These are phyloP conservation scores for Mormyrops boulengeri DNA, from an alignment of 2,797 vertebrate genomes.

Conservation along the genomic window DNA sequence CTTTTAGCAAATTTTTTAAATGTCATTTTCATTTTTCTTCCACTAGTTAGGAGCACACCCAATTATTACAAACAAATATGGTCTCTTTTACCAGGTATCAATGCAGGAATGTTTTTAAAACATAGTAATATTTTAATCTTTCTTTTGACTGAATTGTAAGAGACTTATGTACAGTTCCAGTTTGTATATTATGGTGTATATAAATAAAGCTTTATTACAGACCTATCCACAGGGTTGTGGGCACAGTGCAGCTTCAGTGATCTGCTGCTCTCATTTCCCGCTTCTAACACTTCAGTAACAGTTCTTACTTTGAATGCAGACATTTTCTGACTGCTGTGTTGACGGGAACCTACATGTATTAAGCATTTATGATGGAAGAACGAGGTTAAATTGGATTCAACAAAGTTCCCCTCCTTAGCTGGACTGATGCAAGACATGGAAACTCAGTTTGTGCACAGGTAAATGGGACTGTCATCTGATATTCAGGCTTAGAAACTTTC, in stretches of 20 bases:
- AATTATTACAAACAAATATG: conserved; percentile 18
- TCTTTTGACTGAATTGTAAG: conserved; percentile 55
- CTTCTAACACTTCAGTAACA: background rate
- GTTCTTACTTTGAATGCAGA: background rate
- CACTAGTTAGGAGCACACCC: conserved; percentile 24
- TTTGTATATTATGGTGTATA: conserved; percentile 61
- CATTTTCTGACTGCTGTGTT: background rate
- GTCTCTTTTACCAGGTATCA: conserved; percentile 33
- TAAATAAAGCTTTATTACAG: conserved; percentile 53
- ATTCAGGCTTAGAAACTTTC: background rate
- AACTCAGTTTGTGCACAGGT: background rate
- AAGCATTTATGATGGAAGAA: background rate
- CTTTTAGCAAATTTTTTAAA: conserved; percentile 20
- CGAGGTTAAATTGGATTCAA: background rate
- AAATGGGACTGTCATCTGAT: background rate
- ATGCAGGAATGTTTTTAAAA: conserved; percentile 33
- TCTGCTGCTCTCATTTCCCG: background rate
- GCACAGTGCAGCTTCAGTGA: background rate
- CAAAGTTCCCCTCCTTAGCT: background rate
- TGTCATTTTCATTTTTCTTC: conserved; percentile 13
- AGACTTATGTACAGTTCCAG: conserved; percentile 63
- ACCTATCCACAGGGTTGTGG: background rate
- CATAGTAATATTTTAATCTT: conserved; percentile 45
- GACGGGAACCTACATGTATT: background rate
- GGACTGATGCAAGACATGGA: background rate